Evolutionary conservation across 2,113 vertebrate genomes (phyloP).

Genomic region (Lagenorhynchus albirostris): DNA sequence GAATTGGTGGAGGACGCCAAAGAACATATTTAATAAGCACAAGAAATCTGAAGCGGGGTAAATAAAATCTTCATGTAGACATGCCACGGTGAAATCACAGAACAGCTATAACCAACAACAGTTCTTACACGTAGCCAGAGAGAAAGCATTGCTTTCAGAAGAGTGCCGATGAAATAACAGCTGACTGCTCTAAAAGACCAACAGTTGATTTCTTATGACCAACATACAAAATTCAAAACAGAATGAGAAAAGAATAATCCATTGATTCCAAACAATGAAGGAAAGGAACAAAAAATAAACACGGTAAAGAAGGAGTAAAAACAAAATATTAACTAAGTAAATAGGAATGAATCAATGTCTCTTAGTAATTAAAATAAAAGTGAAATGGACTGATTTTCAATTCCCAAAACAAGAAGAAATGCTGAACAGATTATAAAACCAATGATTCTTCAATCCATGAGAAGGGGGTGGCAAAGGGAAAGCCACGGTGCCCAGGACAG

Average conservation of each 20-base stretch:
- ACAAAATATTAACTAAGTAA: not conserved
- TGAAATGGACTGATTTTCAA: not conserved
- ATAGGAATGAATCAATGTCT: not conserved
- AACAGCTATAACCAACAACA: not conserved
- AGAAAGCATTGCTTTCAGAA: slow-evolving; percentile 1
- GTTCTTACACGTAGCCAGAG: not conserved
- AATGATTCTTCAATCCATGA: not conserved
- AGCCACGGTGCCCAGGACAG: too few species aligned
- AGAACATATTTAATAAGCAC: not conserved
- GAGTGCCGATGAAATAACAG: not conserved
- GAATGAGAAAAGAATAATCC: too few species aligned
- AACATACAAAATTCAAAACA: not conserved
- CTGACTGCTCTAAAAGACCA: not conserved
- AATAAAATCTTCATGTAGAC: not conserved
- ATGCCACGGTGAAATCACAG: not conserved
- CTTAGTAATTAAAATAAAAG: not conserved
- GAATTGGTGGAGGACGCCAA: not conserved
- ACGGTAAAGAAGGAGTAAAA: not conserved
- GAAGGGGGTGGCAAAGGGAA: not conserved
- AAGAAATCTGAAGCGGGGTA: not conserved
- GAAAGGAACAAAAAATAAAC: not conserved
- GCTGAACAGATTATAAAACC: not conserved
- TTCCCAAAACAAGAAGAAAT: not conserved
- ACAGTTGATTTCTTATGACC: not conserved
- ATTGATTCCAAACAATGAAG: not conserved